Conservation (phyloP, 1,140 invertebrate species). For the Delia radicum region DNA sequence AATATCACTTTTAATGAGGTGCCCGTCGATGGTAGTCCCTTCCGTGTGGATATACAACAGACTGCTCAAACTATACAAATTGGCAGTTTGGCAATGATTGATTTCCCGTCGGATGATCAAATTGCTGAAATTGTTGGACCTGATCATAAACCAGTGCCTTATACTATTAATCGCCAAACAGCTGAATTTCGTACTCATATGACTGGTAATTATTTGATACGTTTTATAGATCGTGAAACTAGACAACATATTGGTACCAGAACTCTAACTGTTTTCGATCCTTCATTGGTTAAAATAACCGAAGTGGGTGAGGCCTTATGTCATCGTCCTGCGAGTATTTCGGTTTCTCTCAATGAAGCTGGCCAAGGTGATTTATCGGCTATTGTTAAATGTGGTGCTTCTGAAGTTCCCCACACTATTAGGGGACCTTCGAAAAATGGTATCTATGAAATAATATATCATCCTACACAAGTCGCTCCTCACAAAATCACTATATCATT, state of each 20-base stretch:
- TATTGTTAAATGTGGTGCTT: slow-evolving; percentile 74
- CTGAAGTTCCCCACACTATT: slow-evolving; percentile 76
- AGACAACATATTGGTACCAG: slow-evolving; percentile 57
- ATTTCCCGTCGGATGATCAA: slow-evolving; percentile 60
- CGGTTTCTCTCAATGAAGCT: slow-evolving; percentile 70
- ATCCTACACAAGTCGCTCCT: slow-evolving; percentile 76
- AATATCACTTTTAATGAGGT: slow-evolving; percentile 97
- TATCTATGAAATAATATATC: slow-evolving; percentile 81
- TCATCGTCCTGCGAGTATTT: slow-evolving; percentile 74
- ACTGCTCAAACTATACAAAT: slow-evolving; percentile 67
- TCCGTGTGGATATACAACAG: slow-evolving; percentile 91
- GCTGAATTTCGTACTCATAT: slow-evolving; percentile 60
- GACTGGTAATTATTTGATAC: slow-evolving; percentile 60
- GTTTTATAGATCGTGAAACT: slow-evolving; percentile 54
- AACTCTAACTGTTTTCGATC: slow-evolving; percentile 84
- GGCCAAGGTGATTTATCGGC: slow-evolving; percentile 82
- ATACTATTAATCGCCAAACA: slow-evolving; percentile 58
- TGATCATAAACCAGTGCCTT: slow-evolving; percentile 58
- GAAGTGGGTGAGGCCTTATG: slow-evolving; percentile 79
- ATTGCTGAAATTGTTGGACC: slow-evolving; percentile 62
- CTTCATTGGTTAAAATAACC: slow-evolving; percentile 73
- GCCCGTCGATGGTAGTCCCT: slow-evolving; percentile 87
- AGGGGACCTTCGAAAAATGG: slow-evolving; percentile 67
- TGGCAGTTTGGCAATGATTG: slow-evolving; percentile 61
- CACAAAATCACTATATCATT: slow-evolving; percentile 80